These are phyloP conservation scores for Piliocolobus tephrosceles DNA, from an alignment of 2,113 vertebrate species.

Conservation along the genomic window DNA sequence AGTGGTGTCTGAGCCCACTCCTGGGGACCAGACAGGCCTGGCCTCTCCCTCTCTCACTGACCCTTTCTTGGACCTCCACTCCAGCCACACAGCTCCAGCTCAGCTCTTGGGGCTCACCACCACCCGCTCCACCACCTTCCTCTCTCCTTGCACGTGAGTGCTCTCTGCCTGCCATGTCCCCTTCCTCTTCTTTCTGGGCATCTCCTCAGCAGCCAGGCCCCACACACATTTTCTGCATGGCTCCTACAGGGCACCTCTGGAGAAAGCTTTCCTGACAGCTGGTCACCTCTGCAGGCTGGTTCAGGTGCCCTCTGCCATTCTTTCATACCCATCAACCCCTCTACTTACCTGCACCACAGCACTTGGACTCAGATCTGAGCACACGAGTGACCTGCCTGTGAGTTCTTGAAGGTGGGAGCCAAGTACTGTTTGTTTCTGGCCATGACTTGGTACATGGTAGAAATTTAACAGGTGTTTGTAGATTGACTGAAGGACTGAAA, in stretches of 20 bases:
- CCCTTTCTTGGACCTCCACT: background rate
- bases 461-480: background rate
- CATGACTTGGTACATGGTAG: no score
- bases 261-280: background rate
- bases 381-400: background rate
- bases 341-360: background rate
- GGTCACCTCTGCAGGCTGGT: background rate
- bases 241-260: background rate
- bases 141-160: background rate
- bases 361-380: background rate
- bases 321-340: background rate
- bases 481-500: background rate
- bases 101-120: background rate
- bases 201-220: no score
- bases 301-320: background rate
- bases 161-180: background rate
- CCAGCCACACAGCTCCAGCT: background rate
- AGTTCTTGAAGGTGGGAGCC: background rate
- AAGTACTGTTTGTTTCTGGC: background rate
- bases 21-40: background rate
- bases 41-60: background rate
- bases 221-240: background rate
- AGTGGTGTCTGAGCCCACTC: no score
- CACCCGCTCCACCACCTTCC: rapidly evolving
- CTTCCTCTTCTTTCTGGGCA: background rate